Evolutionary conservation across 2,888 invertebrate genomes (phyloP).

Genomic region (Imbricaverruca yamaguchii): DNA sequence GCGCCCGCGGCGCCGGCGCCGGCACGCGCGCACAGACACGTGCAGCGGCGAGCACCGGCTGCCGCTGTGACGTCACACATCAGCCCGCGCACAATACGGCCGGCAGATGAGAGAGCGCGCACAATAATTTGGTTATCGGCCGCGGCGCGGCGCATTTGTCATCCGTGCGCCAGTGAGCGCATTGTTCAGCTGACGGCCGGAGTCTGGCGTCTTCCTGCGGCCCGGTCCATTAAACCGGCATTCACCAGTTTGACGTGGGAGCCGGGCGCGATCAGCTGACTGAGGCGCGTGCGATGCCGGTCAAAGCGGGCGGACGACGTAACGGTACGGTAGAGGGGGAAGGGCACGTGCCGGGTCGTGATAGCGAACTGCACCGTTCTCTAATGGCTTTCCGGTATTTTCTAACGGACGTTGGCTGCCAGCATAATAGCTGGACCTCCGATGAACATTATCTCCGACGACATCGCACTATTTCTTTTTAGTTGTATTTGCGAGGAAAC

Average conservation of each 20-base stretch:
- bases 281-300: neutral
- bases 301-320: neutral
- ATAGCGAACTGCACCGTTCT: no score
- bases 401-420: no score
- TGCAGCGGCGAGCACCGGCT: neutral
- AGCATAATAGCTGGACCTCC: no score
- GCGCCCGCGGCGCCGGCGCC: neutral
- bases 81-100: neutral
- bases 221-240: neutral
- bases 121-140: conserved; percentile 9
- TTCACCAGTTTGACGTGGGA: neutral
- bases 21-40: neutral
- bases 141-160: conserved; percentile 5
- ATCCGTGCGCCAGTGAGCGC: conserved; percentile 9
- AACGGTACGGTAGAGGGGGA: neutral
- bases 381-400: no score
- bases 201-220: conserved; percentile 14
- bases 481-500: no score
- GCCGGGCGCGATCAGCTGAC: neutral
- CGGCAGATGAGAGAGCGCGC: neutral
- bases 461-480: no score
- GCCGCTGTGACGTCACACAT: neutral
- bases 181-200: neutral
- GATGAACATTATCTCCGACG: no score
- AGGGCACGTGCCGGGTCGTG: no score